phyloP scores from a whole-genome alignment of 2,113 vertebrate species.

The Capreolus pygargus region DNA sequence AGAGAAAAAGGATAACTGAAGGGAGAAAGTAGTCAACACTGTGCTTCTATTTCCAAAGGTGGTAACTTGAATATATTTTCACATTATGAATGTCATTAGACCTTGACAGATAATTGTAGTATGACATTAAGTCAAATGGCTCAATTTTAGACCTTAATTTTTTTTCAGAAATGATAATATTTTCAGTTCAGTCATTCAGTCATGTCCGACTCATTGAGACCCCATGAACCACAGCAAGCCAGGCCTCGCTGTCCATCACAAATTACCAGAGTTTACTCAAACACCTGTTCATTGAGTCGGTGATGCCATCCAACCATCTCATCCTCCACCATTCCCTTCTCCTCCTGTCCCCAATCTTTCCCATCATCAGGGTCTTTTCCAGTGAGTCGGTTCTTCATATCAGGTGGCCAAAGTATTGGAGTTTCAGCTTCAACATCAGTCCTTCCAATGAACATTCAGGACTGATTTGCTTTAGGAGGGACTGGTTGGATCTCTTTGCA shows the following conservation, averaged over 20 bases:
- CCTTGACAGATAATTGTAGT: neutral
- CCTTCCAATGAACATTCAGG: neutral
- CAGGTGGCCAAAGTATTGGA: neutral
- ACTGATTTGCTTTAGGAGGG: neutral
- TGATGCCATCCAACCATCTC: neutral
- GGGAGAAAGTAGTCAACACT: neutral
- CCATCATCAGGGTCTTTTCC: neutral
- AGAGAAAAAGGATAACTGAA: neutral
- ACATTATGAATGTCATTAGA: neutral
- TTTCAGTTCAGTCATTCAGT: neutral
- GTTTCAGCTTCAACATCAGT: neutral
- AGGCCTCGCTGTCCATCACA: neutral
- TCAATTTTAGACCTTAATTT: neutral
- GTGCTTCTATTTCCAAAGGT: neutral
- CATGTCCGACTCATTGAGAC: accelerated
- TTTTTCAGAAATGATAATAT: neutral
- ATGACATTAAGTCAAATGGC: neutral
- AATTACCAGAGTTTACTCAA: neutral
- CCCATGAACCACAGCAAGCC: neutral
- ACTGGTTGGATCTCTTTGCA: neutral
- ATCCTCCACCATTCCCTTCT: neutral
- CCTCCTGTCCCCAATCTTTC: neutral
- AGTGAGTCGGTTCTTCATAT: neutral
- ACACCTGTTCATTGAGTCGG: neutral
- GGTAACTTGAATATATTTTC: neutral